These are phyloP conservation scores for Pomacea maculata DNA, from an alignment of 1,140 invertebrate genomes.

Conservation along the genomic window DNA sequence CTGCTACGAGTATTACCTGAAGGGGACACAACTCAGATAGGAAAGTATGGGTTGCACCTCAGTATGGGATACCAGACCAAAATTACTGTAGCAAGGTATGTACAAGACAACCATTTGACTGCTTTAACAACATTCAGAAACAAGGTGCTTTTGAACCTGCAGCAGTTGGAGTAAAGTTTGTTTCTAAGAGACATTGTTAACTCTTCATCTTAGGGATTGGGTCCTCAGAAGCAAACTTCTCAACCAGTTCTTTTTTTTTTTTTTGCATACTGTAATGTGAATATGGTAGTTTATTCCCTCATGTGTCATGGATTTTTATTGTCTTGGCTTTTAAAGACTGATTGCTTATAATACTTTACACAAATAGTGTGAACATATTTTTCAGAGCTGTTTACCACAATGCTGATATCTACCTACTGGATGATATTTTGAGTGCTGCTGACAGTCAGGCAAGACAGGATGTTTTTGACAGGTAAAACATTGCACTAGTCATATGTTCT, in stretches of 20 bases:
- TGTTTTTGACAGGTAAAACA: constrained; percentile 5
- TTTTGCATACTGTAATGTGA: too few species aligned
- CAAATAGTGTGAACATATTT: not conserved
- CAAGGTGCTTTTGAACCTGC: too few species aligned
- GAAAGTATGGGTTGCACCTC: constrained; percentile 82
- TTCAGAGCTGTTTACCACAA: constrained; percentile 63
- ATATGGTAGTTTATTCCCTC: too few species aligned
- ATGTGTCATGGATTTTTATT: not conserved
- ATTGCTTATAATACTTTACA: too few species aligned
- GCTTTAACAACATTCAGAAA: too few species aligned
- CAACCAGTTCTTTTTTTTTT: too few species aligned
- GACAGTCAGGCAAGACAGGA: constrained; percentile 58
- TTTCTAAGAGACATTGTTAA: too few species aligned
- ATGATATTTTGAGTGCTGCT: constrained; percentile 90
- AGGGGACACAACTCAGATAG: constrained; percentile 87
- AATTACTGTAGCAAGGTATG: constrained; percentile 73
- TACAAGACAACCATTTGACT: too few species aligned
- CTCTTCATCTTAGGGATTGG: too few species aligned
- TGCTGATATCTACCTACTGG: constrained; percentile 83
- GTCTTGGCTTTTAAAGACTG: too few species aligned
- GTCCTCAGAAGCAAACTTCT: too few species aligned
- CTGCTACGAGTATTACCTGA: constrained; percentile 81
- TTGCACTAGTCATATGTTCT: not conserved
- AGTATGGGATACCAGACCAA: constrained; percentile 92
- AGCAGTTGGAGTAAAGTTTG: too few species aligned